Conservation (phyloP, 2,888 invertebrate species). For the Megastigmus dorsalis region DNA sequence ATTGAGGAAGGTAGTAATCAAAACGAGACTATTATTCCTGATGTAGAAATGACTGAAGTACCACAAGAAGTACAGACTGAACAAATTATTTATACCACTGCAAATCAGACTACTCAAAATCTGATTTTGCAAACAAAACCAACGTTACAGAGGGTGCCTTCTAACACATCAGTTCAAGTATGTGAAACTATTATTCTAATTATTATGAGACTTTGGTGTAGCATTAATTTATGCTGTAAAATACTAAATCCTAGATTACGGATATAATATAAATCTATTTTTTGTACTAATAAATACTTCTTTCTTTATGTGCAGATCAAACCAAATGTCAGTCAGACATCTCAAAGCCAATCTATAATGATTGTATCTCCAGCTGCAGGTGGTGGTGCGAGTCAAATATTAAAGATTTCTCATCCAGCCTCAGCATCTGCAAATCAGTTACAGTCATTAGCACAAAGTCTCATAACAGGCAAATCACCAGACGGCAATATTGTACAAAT, state of each 20-base stretch:
- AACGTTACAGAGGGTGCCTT: conserved; percentile 69
- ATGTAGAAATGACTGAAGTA: conserved; percentile 70
- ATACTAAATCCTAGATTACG: no score
- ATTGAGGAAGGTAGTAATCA: conserved; percentile 62
- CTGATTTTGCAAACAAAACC: conserved; percentile 71
- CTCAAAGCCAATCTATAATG: conserved; percentile 73
- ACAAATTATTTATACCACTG: conserved; percentile 67
- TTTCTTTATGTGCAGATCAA: conserved; percentile 64
- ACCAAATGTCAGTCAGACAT: conserved; percentile 63
- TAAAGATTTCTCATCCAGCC: conserved; percentile 73
- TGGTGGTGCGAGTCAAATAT: conserved; percentile 71
- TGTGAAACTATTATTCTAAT: not conserved
- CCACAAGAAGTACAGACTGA: conserved; percentile 66
- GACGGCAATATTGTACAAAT: conserved; percentile 73
- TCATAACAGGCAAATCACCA: conserved; percentile 72
- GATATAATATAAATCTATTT: no score
- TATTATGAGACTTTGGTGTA: not conserved
- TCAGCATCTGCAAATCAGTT: conserved; percentile 70
- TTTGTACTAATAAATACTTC: conserved; percentile 3
- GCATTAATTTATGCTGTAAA: no score
- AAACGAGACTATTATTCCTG: conserved; percentile 65
- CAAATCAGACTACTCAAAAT: conserved; percentile 68
- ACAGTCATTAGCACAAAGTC: conserved; percentile 71
- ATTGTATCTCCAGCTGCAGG: conserved; percentile 72
- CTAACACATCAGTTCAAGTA: conserved; percentile 66